These are phyloP conservation scores for Psilopogon haemacephalus DNA, from an alignment of 2,113 vertebrate genomes.

Conservation along the genomic window DNA sequence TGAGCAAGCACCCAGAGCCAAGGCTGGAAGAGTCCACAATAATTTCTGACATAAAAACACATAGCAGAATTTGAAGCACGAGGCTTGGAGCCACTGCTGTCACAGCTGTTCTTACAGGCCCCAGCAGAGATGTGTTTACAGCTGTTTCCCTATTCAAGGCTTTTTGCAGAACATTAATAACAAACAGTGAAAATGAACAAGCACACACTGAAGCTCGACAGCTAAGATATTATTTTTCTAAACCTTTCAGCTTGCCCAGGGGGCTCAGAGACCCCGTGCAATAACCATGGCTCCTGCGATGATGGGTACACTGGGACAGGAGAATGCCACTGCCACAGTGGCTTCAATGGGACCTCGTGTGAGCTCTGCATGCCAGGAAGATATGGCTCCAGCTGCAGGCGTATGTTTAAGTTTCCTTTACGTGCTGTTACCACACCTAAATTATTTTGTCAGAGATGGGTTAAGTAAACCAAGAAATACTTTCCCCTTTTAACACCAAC, in stretches of 20 bases:
- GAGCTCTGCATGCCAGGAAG: conserved; percentile 81
- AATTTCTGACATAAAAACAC: rapidly evolving
- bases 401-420: conserved; percentile 62
- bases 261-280: conserved; percentile 77
- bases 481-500: not conserved
- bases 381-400: conserved; percentile 81
- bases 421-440: rapidly evolving
- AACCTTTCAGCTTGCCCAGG: conserved; percentile 87
- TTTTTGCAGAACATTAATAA: not conserved
- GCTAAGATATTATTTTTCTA: not conserved
- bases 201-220: not conserved
- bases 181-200: not conserved
- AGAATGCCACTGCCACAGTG: conserved; percentile 80
- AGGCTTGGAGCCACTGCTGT: rapidly evolving
- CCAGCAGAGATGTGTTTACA: not conserved
- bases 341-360: conserved; percentile 85
- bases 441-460: not conserved
- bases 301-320: conserved; percentile 79
- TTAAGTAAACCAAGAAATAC: not conserved
- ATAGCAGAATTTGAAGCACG: rapidly evolving
- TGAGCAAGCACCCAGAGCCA: not conserved
- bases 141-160: not conserved
- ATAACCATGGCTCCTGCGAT: conserved; percentile 81
- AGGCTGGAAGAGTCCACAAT: not conserved
- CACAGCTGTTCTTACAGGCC: not conserved